Percentiles rank a stretch among this genome's conserved stretches.
Conservation (phyloP, 2,797 vertebrate genomes). For the Erpetoichthys calabaricus region DNA sequence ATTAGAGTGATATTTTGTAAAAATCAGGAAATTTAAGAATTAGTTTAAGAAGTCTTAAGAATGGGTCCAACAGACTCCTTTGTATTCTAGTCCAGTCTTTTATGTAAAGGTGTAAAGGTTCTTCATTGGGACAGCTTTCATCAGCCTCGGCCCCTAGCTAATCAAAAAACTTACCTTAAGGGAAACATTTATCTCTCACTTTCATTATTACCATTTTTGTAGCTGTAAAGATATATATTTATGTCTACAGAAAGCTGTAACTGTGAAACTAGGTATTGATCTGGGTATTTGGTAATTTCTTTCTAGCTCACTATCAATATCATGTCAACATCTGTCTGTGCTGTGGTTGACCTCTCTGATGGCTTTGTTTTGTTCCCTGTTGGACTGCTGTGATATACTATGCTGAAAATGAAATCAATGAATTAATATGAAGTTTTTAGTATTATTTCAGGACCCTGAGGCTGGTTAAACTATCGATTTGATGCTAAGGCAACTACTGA, state of each 20-base stretch:
- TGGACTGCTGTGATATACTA: constrained; percentile 95
- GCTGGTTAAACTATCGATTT: constrained; percentile 58
- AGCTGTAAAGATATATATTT: constrained; percentile 89
- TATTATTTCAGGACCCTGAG: constrained; percentile 74
- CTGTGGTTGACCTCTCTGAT: constrained; percentile 87
- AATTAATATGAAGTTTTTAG: constrained; percentile 95
- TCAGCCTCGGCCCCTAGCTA: constrained; percentile 80
- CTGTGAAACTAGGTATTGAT: constrained; percentile 97
- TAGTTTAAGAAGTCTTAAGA: neutral
- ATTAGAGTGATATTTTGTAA: too few species aligned
- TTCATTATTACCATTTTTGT: constrained; percentile 80
- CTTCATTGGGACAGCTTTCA: constrained; percentile 43
- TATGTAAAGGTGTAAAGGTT: constrained; percentile 64
- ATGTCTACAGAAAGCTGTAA: constrained; percentile 80
- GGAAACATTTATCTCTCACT: constrained; percentile 75
- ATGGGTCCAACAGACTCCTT: constrained; percentile 18
- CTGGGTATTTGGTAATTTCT: constrained; percentile 96
- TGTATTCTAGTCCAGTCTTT: constrained; percentile 37
- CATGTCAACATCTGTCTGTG: constrained; percentile 73
- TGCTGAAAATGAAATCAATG: constrained; percentile 95
- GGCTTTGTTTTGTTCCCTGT: constrained; percentile 76
- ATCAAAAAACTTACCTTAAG: constrained; percentile 97
- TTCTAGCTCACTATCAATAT: constrained; percentile 87
- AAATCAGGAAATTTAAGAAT: too few species aligned
- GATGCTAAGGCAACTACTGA: constrained; percentile 25